A percentile compares a stretch with the other conserved stretches of the same genome.
phyloP scores from a whole-genome alignment of 2,113 vertebrate genomes.

The Leucoraja erinaceus region DNA sequence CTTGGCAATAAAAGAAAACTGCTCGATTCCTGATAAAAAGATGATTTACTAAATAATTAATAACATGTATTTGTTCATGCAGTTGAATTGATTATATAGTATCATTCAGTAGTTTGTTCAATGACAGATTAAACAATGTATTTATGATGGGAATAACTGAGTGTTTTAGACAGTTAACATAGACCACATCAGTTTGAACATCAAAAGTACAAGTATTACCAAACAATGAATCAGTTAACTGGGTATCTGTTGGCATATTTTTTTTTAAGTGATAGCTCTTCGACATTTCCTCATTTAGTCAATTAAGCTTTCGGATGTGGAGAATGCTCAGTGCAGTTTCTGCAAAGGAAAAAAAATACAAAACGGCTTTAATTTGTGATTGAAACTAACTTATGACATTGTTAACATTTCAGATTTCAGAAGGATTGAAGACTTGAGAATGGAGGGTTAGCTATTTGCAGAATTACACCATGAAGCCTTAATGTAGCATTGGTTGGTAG shows the following conservation, averaged over 20 bases:
- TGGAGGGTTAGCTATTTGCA: not conserved
- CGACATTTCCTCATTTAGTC: slow-evolving; percentile 47
- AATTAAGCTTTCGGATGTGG: slow-evolving; percentile 43
- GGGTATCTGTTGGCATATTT: not conserved
- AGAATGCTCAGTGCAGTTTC: slow-evolving; percentile 41
- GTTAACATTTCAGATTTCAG: not conserved
- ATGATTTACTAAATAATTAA: slow-evolving; percentile 26
- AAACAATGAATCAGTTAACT: not conserved
- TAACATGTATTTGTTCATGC: not conserved
- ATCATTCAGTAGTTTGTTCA: not conserved
- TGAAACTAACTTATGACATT: not conserved
- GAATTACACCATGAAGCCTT: not conserved
- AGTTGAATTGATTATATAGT: not conserved
- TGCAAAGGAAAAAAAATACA: slow-evolving; percentile 41
- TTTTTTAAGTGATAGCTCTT: slow-evolving; percentile 40
- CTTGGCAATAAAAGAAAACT: not conserved
- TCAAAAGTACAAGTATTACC: not conserved
- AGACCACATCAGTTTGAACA: not conserved
- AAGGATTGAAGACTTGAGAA: not conserved
- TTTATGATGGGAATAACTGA: not conserved
- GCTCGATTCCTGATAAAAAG: not conserved
- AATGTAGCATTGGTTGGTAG: not conserved
- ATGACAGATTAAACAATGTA: not conserved
- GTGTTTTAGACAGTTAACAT: not conserved
- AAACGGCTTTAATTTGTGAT: not conserved